Evolutionary conservation across 2,888 invertebrate species (phyloP), one percentile per base, ranked within the genome.

Genomic region (Silvanus unidentatus): DNA sequence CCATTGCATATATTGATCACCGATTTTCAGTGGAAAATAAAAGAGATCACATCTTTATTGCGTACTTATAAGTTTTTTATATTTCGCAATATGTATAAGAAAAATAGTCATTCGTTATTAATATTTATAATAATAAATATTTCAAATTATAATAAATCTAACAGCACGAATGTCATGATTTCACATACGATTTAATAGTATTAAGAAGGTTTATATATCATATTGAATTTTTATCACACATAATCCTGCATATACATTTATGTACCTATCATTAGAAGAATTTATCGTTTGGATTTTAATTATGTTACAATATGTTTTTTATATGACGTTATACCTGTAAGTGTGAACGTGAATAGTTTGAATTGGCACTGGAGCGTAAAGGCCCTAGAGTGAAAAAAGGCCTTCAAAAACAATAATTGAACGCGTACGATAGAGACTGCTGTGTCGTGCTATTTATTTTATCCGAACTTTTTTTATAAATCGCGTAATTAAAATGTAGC

Each of bases 101-200:
- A 37, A 37, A 37, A 37, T 9, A 37, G 16, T 4, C n/a, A 37
- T 11, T 37, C 37, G 37, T 37, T 11, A 12, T 12, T 32, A 37
- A 15, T 37, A 37, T 37, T 37, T 37, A 37, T 37, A 6, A 16
- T n/a, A n/a, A n/a, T n/a, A n/a, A n/a, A n/a, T 37, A 4, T 9
- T 37, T 37, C 37, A 37, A 37, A 37, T 37, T 37, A 37, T 37
- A 37, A 37, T 37, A 37, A 37, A 37, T 37, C 37, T 37, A 37
- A 37, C 37, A 37, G 37, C 37, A 37, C 37, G 37, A 37, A 15
- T 37, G 37, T 37, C 37, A 37, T 15, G 37, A 37, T 12, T 12
- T 4, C 15, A 37, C 15, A 37, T 37, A n/a, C n/a, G n/a, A n/a
- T n/a, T n/a, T n/a, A n/a, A n/a, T n/a, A 37, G 15, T 37, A 4